Percentiles rank a stretch among this genome's conserved stretches.
These are phyloP conservation scores for Venusia cambrica DNA, from an alignment of 2,888 invertebrate species.

Conservation along the genomic window DNA sequence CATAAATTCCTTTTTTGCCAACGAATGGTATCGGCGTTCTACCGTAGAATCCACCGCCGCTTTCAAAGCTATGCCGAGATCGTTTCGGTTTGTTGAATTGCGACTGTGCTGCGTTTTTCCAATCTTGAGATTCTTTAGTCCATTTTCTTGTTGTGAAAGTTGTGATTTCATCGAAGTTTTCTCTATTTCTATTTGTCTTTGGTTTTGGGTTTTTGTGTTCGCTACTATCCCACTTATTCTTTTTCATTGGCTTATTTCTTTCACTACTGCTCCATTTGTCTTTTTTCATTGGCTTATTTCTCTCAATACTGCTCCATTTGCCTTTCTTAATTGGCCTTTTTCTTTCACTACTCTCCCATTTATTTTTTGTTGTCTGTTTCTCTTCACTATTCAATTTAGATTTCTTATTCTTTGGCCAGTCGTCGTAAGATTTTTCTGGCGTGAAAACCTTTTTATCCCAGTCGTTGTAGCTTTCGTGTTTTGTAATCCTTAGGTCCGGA, in stretches of 20 bases:
- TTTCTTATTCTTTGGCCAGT: constrained; percentile 8
- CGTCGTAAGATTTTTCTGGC: constrained; percentile 4
- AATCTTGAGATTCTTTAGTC: constrained; percentile 4
- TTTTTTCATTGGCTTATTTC: neutral
- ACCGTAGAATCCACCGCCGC: constrained; percentile 14
- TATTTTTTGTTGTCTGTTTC: neutral
- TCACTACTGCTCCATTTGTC: constrained; percentile 1
- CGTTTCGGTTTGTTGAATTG: constrained; percentile 16
- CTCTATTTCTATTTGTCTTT: constrained; percentile 1
- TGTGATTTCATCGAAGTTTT: neutral
- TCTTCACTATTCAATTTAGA: neutral
- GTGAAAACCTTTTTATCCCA: too few species aligned
- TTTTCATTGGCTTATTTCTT: neutral
- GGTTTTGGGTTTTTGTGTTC: neutral
- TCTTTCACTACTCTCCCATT: constrained; percentile 7
- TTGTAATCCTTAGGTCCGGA: constrained; percentile 1
- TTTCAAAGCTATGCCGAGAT: constrained; percentile 11
- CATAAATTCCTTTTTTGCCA: constrained; percentile 37
- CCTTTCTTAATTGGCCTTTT: constrained; percentile 3
- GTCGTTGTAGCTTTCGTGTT: too few species aligned
- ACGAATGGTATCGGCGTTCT: constrained; percentile 38
- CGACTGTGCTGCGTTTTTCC: constrained; percentile 4
- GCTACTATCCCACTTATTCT: neutral
- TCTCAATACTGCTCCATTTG: neutral
- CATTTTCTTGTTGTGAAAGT: constrained; percentile 9